A percentile compares a stretch with the other conserved stretches of the same genome.
Conservation (phyloP, 2,797 vertebrate species). For the Tenualosa ilisha region DNA sequence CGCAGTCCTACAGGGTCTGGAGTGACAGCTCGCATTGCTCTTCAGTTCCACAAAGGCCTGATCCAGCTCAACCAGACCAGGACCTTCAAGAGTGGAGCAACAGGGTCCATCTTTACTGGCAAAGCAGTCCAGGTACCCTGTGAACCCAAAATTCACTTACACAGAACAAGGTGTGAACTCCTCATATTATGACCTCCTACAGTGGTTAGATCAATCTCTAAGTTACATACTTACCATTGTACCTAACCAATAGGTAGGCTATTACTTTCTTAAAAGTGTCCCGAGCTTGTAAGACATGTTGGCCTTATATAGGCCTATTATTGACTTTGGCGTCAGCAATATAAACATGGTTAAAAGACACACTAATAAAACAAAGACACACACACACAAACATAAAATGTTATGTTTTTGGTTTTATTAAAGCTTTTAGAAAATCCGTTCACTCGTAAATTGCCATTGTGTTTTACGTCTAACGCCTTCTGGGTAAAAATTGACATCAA, state of each 20-base stretch:
- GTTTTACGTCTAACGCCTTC: too few relatives aligned
- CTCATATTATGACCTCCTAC: not conserved
- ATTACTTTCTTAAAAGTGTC: too few relatives aligned
- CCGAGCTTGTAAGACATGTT: too few relatives aligned
- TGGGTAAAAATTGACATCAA: too few relatives aligned
- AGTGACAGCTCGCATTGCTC: slow-evolving; percentile 91
- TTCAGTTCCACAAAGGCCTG: slow-evolving; percentile 89
- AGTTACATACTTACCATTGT: not conserved
- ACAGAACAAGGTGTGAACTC: not conserved
- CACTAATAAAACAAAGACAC: too few relatives aligned
- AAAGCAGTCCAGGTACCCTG: slow-evolving; percentile 82
- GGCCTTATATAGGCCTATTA: too few relatives aligned
- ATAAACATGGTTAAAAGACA: too few relatives aligned
- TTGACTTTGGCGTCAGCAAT: too few relatives aligned
- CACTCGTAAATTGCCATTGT: too few relatives aligned
- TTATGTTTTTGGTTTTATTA: too few relatives aligned
- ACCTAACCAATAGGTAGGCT: not conserved
- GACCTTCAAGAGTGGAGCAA: slow-evolving; percentile 85
- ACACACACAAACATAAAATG: too few relatives aligned
- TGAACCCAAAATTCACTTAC: not conserved
- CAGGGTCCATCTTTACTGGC: slow-evolving; percentile 86
- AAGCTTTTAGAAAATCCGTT: too few relatives aligned
- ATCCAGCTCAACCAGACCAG: slow-evolving; percentile 84
- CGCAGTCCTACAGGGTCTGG: slow-evolving; percentile 93
- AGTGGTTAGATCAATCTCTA: not conserved